Evolutionary conservation across 2,113 vertebrate genomes (phyloP), one percentile per base, ranked within the genome.

Genomic region (Paratilapia polleni): DNA sequence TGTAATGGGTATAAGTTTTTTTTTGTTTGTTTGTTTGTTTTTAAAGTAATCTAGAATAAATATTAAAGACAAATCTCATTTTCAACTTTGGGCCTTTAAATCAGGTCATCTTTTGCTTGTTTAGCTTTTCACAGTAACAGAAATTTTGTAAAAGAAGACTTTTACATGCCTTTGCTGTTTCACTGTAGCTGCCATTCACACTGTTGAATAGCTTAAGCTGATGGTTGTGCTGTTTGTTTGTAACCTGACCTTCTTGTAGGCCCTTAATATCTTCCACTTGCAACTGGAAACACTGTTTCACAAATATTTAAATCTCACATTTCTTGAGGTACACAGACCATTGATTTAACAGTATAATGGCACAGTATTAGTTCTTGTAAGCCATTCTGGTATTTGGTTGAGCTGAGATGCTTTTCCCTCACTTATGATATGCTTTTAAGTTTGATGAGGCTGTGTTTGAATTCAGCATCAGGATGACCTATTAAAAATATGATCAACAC

Each of bases 31-130:
- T n/a, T n/a, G n/a, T n/a, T n/a, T n/a, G n/a, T n/a, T n/a, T n/a
- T n/a, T n/a, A n/a, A 68, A 47, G 68, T 34, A 54, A 54, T 20
- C 68, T 52, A 19, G 0, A 54, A 54, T 54, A 34, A 73, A 34
- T 52, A 14, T 52, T n/a, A 54, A 73, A 52, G 26, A 73, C 6
- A 52, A 14, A 11, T 52, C 10, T 31, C 17, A 54, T 73, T 70
- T 52, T 20, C 19, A 31, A 20, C 43, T 0, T 52, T 8, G 43
- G 24, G 2, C 66, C 12, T 31, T 73, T 73, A 54, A 54, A 54
- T 70, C 0, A 0, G 43, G 24, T n/a, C 2, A 12, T 26, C 11
- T 26, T 61, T 24, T 43, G 26, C 5, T 47, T 13, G 47, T 7
- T 49, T 31, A 13, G 3, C 49, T 8, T 52, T 31, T 70, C 19